Evolutionary conservation across 2,797 vertebrate species (phyloP).

Genomic region (Cynopterus sphinx): DNA sequence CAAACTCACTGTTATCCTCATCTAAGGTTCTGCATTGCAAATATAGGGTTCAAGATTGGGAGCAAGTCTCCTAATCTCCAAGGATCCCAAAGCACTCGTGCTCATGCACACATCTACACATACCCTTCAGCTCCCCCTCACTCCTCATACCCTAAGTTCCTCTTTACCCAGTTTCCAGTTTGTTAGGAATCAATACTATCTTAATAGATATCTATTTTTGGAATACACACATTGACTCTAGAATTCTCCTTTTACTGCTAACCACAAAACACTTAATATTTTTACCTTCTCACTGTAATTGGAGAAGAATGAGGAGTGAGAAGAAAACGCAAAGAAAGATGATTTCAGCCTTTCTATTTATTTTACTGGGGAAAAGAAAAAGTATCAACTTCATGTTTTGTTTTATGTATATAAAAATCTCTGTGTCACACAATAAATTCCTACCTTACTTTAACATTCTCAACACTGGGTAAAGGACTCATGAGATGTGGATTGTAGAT

Average conservation of each 20-base stretch:
- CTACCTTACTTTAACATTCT: background rate
- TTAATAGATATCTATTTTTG: background rate
- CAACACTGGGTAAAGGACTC: background rate
- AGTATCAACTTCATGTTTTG: background rate
- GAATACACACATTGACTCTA: fast-evolving
- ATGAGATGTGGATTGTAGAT: background rate
- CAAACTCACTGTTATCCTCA: no score
- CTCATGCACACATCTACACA: fast-evolving
- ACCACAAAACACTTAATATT: background rate
- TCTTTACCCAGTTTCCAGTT: background rate
- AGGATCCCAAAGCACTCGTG: background rate
- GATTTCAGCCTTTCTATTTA: background rate
- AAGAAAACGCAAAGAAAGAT: background rate
- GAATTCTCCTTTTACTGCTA: background rate
- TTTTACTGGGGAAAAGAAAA: background rate
- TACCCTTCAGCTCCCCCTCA: fast-evolving
- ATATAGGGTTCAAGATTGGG: background rate
- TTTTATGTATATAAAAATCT: background rate
- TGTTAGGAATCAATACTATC: background rate
- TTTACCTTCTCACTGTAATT: background rate
- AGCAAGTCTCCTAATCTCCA: background rate
- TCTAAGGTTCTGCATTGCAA: no score
- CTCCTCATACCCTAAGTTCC: fast-evolving
- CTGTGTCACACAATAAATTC: fast-evolving
- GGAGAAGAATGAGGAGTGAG: no score